phyloP scores from a whole-genome alignment of 2,113 vertebrate species.

The Mixornis gularis region DNA sequence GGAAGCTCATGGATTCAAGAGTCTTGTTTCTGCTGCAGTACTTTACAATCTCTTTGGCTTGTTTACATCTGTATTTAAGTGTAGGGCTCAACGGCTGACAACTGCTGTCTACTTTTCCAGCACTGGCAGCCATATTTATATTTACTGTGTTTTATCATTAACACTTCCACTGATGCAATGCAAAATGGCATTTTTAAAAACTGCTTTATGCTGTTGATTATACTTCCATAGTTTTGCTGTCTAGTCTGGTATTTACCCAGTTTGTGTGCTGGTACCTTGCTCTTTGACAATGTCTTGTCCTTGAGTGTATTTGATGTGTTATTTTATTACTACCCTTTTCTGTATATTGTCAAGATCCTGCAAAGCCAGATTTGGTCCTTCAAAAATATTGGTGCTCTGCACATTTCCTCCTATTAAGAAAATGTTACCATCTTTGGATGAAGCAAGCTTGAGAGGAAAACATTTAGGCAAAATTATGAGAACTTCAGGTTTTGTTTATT shows the following conservation, averaged over 20 bases:
- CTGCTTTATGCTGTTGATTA: background rate
- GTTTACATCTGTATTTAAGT: slow-evolving; percentile 6
- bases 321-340: background rate
- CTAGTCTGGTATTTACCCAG: background rate
- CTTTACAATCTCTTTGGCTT: background rate
- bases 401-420: background rate
- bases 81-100: background rate
- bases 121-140: background rate
- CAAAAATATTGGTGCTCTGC: background rate
- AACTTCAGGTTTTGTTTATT: background rate
- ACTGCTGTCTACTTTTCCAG: background rate
- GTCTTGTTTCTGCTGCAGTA: background rate
- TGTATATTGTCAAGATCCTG: background rate
- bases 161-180: background rate
- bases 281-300: background rate
- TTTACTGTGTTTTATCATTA: background rate
- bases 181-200: background rate
- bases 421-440: background rate
- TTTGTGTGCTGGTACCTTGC: background rate
- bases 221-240: background rate
- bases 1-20: background rate
- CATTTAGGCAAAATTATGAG: background rate
- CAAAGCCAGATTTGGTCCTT: background rate
- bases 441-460: background rate
- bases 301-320: background rate